Base-by-base conservation (phyloP, 2,888 invertebrate species). In the Leptinotarsa juncta region DNA sequence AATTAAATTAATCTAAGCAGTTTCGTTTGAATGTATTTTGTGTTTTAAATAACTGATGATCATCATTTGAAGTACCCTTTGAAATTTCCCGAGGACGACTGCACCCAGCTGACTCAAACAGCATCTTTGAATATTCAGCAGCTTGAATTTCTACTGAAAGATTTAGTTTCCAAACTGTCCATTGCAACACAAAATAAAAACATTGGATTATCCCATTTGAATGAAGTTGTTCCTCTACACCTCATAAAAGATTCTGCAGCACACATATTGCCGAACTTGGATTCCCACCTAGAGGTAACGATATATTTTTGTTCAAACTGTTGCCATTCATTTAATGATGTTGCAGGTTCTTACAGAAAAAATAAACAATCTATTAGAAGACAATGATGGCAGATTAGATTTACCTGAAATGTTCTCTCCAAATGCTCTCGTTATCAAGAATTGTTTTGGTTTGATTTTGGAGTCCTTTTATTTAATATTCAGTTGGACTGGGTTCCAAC, bases 141-240 rank as follows among this genome's bases (percentile, higher is more conserved):
- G 73, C 83, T 88, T 42, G 89, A 89, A n/a, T 91, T 90, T 79
- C 84, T 91, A 67, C 82, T 93, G 69, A 89, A 90, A 66, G 93
- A 94, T 85, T 87, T 92, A 65, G 88, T 90, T 12, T 83, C 85
- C 4, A 94, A 93, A 86, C 81, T 93, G 55, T 88, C 89, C 50
- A 84, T 87, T 10, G 83, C 90, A 65, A 87, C 84, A 1, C 83
- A 84, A 74, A 80, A 82, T 15, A 83, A 84, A 77, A 78, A 83
- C 67, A 71, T 82, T n/a, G 83, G 83, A n/a, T 76, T 85, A 26
- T 83, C 84, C 3, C 84, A 84, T 75, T 79, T 87, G 51, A 84
- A 80, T 70, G 81, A 82, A n/a, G 83, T 88, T 2, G 82, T 84
- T 67, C 83, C 86, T 4, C 75, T 80, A n/a, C 77, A 85, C 75